phyloP scores from a whole-genome alignment of 1,140 invertebrate genomes.

The Hormaphis cornu region DNA sequence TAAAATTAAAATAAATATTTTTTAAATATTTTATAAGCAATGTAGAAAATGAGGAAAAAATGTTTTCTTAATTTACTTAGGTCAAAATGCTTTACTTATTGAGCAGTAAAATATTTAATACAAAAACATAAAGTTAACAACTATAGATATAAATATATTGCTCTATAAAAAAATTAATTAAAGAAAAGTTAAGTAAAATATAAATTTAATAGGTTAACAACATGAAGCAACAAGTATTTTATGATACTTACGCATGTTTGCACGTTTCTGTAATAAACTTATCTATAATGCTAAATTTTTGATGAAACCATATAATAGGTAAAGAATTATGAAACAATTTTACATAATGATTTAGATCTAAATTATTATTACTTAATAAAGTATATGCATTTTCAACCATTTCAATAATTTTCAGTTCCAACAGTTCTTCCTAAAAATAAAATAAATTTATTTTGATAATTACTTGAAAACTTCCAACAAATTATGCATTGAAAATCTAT shows the following conservation, averaged over 20 bases:
- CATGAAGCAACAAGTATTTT: no score
- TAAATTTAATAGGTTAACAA: no score
- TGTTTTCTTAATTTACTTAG: no score
- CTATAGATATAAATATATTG: no score
- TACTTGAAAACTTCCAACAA: neutral
- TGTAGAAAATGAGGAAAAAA: no score
- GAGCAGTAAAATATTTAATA: no score
- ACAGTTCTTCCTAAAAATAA: conserved; percentile 10
- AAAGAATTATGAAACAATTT: neutral
- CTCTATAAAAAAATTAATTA: no score
- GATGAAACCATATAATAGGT: conserved; percentile 6
- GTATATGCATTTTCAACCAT: neutral
- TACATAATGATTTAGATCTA: neutral
- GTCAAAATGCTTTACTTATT: no score
- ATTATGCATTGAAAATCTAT: neutral
- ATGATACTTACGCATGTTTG: neutral
- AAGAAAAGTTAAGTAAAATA: no score
- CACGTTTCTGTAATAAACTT: neutral
- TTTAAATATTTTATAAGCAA: no score
- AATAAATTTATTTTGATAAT: neutral
- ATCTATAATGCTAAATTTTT: conserved; percentile 9
- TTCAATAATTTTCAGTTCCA: conserved; percentile 2
- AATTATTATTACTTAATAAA: neutral
- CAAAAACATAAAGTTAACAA: no score
- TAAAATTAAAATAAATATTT: no score